Conservation (phyloP, 2,888 invertebrate species). For the Petrophora chlorosata region DNA sequence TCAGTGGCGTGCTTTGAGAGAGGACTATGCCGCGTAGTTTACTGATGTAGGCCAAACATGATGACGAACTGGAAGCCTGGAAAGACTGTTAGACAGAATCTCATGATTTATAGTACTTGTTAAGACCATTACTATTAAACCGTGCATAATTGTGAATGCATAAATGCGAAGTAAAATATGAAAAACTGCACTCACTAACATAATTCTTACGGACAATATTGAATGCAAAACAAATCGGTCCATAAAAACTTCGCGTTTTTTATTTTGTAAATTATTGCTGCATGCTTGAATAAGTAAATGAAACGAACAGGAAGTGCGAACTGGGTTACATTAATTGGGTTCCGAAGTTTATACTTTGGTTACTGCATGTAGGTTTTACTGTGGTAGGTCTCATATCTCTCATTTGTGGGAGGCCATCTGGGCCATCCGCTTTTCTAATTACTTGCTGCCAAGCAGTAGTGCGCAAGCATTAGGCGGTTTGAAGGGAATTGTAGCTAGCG, state of each 20-base stretch:
- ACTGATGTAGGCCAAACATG: too few species aligned
- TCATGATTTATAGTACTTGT: neutral
- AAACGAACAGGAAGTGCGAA: neutral
- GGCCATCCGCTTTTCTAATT: too few species aligned
- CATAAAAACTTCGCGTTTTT: slow-evolving; percentile 7
- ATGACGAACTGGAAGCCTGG: too few species aligned
- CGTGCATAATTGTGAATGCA: neutral
- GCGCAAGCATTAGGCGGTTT: too few species aligned
- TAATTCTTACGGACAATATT: slow-evolving; percentile 6
- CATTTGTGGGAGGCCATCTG: too few species aligned
- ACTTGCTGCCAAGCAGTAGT: too few species aligned
- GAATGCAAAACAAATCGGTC: slow-evolving; percentile 19
- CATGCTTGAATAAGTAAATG: slow-evolving; percentile 10
- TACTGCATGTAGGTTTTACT: too few species aligned
- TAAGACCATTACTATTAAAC: neutral
- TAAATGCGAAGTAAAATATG: neutral
- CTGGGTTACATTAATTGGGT: neutral
- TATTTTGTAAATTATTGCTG: slow-evolving; percentile 9
- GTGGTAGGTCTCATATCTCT: too few species aligned
- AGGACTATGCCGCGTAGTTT: too few species aligned
- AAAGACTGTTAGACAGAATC: too few species aligned
- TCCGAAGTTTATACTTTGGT: neutral
- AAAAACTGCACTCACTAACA: slow-evolving; percentile 2
- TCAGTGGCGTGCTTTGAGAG: too few species aligned
- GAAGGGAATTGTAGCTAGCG: too few species aligned